These are phyloP conservation scores for Ametastegia equiseti DNA, from an alignment of 2,888 invertebrate genomes.

Conservation along the genomic window DNA sequence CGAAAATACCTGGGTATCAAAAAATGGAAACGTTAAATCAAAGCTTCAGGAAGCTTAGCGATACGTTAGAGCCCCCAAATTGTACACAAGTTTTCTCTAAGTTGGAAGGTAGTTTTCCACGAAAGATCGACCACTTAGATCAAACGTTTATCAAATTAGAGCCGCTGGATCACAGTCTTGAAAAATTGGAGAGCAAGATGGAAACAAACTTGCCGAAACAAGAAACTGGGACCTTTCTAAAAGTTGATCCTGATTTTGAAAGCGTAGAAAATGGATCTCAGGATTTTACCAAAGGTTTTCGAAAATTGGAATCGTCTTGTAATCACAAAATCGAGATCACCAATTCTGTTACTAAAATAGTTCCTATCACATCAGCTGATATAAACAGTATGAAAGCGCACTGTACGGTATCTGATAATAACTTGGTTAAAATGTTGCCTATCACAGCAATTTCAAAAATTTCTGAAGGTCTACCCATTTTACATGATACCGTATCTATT, in stretches of 20 bases:
- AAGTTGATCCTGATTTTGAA: slow-evolving; percentile 57
- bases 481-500: slow-evolving; percentile 67
- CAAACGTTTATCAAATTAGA: slow-evolving; percentile 69
- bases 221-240: slow-evolving; percentile 55
- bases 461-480: slow-evolving; percentile 61
- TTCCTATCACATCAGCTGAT: slow-evolving; percentile 53
- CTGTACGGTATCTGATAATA: slow-evolving; percentile 39
- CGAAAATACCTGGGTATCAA: slow-evolving; percentile 50
- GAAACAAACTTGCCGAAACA: slow-evolving; percentile 61
- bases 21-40: slow-evolving; percentile 53
- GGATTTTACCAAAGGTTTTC: slow-evolving; percentile 65
- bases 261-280: slow-evolving; percentile 57
- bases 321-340: slow-evolving; percentile 46
- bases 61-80: slow-evolving; percentile 57
- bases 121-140: slow-evolving; percentile 61
- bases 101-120: slow-evolving; percentile 62
- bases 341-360: slow-evolving; percentile 59
- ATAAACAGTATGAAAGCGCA: slow-evolving; percentile 56
- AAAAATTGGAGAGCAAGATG: slow-evolving; percentile 63
- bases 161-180: slow-evolving; percentile 64
- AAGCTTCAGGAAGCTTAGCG: slow-evolving; percentile 59
- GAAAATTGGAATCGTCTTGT: slow-evolving; percentile 58
- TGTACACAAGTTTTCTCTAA: slow-evolving; percentile 63
- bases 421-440: slow-evolving; percentile 50
- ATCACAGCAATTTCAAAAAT: slow-evolving; percentile 59